Conservation (phyloP, 2,888 invertebrate species). For the Diachrysia chrysitis region DNA sequence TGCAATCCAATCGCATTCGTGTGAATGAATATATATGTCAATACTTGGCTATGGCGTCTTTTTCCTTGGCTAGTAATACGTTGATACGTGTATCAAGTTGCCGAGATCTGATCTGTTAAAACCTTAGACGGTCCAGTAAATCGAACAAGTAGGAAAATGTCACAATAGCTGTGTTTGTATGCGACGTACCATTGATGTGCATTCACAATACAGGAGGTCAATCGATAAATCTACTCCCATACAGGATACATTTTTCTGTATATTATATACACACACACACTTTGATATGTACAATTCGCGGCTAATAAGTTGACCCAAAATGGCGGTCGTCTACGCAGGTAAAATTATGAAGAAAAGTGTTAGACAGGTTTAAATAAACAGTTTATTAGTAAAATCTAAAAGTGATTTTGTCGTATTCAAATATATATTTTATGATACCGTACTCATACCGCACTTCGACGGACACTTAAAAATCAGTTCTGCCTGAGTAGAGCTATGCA, state of each 20-base stretch:
- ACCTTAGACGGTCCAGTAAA: conserved; percentile 42
- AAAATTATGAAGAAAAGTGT: too few relatives aligned
- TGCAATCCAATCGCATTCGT: conserved; percentile 20
- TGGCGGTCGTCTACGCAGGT: too few relatives aligned
- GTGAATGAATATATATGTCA: conserved; percentile 28
- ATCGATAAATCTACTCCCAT: not conserved
- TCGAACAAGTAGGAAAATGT: conserved; percentile 49
- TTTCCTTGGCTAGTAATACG: conserved; percentile 31
- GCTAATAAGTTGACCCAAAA: too few relatives aligned
- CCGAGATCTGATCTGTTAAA: conserved; percentile 46
- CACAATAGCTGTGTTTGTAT: conserved; percentile 51
- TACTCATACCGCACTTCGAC: too few relatives aligned
- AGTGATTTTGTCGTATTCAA: too few relatives aligned
- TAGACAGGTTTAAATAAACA: too few relatives aligned
- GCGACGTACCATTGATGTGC: conserved; percentile 27
- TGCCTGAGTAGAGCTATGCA: too few relatives aligned
- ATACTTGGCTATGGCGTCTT: conserved; percentile 18
- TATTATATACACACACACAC: conserved; percentile 12
- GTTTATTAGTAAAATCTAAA: too few relatives aligned
- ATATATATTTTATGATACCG: too few relatives aligned
- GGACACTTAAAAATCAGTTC: too few relatives aligned
- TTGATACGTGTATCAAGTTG: conserved; percentile 43
- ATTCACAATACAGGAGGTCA: conserved; percentile 5
- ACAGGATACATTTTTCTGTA: conserved; percentile 32
- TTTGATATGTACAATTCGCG: too few relatives aligned